Evolutionary conservation across 2,888 invertebrate species (phyloP).

Genomic region (Spialia ferax): DNA sequence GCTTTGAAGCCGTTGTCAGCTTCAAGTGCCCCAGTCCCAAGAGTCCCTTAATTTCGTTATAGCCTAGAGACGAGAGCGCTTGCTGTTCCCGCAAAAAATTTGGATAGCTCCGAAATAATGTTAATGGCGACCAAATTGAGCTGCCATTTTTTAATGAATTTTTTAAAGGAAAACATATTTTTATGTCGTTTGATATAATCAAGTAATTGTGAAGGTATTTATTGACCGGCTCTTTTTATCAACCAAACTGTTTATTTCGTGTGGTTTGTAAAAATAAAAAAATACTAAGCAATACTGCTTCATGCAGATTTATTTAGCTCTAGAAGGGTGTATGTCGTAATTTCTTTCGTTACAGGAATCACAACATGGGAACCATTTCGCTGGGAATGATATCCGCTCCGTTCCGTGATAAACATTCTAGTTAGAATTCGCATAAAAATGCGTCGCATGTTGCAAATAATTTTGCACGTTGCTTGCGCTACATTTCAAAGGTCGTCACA

Average conservation of each 20-base stretch:
- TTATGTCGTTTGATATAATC: too few species aligned
- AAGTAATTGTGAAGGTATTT: too few species aligned
- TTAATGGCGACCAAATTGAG: background rate
- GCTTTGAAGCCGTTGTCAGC: constrained; percentile 54
- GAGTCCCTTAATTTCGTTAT: constrained; percentile 25
- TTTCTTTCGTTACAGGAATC: constrained; percentile 17
- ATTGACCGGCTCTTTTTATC: too few species aligned
- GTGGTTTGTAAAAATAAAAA: too few species aligned
- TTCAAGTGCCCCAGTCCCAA: constrained; percentile 45
- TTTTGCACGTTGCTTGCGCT: constrained; percentile 38
- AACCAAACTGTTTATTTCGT: too few species aligned
- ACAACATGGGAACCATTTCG: constrained; percentile 20
- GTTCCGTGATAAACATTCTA: too few species aligned
- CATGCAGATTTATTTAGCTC: background rate
- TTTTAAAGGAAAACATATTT: background rate
- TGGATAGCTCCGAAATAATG: background rate
- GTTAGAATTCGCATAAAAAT: constrained; percentile 7
- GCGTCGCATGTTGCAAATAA: constrained; percentile 29
- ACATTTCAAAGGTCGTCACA: constrained; percentile 64
- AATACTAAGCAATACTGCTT: too few species aligned
- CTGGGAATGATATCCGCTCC: constrained; percentile 1
- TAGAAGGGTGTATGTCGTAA: background rate
- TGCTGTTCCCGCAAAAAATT: constrained; percentile 2
- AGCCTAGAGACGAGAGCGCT: constrained; percentile 3
- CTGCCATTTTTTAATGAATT: background rate